Conservation (phyloP, 2,888 invertebrate genomes). For the Hyalella azteca region DNA sequence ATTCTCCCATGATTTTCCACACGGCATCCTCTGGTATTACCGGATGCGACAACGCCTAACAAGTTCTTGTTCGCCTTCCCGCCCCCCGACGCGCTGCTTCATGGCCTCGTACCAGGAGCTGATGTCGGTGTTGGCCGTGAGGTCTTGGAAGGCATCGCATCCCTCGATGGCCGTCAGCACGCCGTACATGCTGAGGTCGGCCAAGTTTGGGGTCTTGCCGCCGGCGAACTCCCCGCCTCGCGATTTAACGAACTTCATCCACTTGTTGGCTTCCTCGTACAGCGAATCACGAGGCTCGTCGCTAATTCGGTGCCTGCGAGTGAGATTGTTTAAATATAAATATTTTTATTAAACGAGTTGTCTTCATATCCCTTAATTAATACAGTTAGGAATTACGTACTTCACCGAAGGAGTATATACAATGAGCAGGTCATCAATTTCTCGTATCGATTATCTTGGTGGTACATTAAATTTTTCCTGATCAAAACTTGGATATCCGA, state of each 20-base stretch:
- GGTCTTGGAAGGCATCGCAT: constrained; percentile 78
- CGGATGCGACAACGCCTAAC: not conserved
- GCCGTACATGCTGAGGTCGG: constrained; percentile 91
- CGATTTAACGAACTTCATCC: constrained; percentile 75
- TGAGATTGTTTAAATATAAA: too few relatives aligned
- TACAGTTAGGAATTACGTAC: too few relatives aligned
- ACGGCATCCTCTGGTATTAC: too few relatives aligned
- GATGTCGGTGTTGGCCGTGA: constrained; percentile 75
- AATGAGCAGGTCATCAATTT: too few relatives aligned
- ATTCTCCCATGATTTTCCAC: too few relatives aligned
- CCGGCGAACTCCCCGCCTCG: constrained; percentile 81
- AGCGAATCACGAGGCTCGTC: constrained; percentile 88
- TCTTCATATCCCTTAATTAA: too few relatives aligned
- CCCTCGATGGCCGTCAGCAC: constrained; percentile 79
- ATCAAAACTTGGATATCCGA: too few relatives aligned
- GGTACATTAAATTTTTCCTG: too few relatives aligned
- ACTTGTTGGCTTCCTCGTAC: constrained; percentile 84
- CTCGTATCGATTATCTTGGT: too few relatives aligned
- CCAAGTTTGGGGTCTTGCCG: constrained; percentile 83
- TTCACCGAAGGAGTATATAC: too few relatives aligned
- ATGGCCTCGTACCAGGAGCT: constrained; percentile 79
- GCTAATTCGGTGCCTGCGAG: constrained; percentile 76
- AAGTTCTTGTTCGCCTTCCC: not conserved
- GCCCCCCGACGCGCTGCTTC: constrained; percentile 68
- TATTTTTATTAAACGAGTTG: too few relatives aligned